phyloP scores from a whole-genome alignment of 2,888 invertebrate genomes.

The Phyto melanocephala region DNA sequence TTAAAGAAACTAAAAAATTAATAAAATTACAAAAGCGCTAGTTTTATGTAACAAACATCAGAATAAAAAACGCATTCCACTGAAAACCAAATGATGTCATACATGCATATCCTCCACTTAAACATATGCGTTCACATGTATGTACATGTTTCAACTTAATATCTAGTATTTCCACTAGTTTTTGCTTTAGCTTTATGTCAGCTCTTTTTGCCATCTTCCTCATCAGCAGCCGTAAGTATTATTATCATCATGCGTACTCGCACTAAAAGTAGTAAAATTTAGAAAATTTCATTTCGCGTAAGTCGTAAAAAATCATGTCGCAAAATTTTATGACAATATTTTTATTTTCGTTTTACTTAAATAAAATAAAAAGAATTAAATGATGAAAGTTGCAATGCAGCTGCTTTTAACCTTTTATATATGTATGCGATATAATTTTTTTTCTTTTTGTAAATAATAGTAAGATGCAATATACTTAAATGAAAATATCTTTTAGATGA shows the following conservation, averaged over 20 bases:
- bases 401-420: constrained; percentile 37
- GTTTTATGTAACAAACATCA: constrained; percentile 25
- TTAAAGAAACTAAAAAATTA: neutral
- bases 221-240: neutral
- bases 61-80: constrained; percentile 23
- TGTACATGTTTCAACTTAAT: constrained; percentile 30
- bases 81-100: constrained; percentile 49
- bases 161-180: constrained; percentile 27
- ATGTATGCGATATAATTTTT: neutral
- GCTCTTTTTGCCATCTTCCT: neutral
- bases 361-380: constrained; percentile 6
- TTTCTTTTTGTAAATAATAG: neutral
- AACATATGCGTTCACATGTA: neutral
- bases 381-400: constrained; percentile 15
- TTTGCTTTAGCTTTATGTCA: neutral
- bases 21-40: constrained; percentile 11
- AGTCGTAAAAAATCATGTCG: constrained; percentile 63
- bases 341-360: constrained; percentile 28
- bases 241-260: constrained; percentile 36
- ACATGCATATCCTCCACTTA: neutral
- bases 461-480: neutral
- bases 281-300: constrained; percentile 62
- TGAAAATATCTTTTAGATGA: neutral
- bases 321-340: constrained; percentile 60
- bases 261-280: constrained; percentile 61